Conservation (phyloP, 2,113 vertebrate species). For the Camelus dromedarius region DNA sequence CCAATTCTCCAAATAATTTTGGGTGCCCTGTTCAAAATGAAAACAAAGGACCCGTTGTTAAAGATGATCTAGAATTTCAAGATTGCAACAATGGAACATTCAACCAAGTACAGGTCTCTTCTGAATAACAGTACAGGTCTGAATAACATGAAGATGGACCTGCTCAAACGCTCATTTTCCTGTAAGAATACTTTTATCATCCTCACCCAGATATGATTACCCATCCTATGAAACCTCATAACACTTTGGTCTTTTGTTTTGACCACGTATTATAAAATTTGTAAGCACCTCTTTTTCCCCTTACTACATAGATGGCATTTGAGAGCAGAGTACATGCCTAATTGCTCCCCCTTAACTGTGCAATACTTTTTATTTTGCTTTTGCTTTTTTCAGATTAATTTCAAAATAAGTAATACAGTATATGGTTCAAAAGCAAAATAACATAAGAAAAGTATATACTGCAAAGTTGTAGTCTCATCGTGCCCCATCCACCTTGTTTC, state of each 20-base stretch:
- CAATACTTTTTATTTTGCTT: neutral
- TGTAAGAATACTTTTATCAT: neutral
- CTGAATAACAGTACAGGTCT: neutral
- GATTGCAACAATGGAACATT: neutral
- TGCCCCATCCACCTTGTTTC: neutral
- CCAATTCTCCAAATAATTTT: neutral
- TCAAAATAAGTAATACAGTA: neutral
- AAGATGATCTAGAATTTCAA: conserved; percentile 25
- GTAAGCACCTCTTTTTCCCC: neutral
- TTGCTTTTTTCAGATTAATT: neutral
- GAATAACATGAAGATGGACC: neutral
- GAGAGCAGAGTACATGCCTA: neutral
- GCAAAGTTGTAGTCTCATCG: neutral
- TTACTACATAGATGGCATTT: neutral
- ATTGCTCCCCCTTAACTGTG: neutral
- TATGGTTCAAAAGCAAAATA: neutral
- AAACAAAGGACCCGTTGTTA: neutral
- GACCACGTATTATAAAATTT: neutral
- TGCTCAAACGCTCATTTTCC: neutral
- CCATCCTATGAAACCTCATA: neutral
- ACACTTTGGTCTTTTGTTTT: neutral
- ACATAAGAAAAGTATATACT: neutral
- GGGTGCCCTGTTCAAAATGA: neutral
- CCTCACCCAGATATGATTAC: neutral
- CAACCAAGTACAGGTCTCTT: neutral